A percentile compares a stretch with the other conserved stretches of the same genome.
Conservation (phyloP, 2,797 vertebrate genomes). For the Octomys mimax region DNA sequence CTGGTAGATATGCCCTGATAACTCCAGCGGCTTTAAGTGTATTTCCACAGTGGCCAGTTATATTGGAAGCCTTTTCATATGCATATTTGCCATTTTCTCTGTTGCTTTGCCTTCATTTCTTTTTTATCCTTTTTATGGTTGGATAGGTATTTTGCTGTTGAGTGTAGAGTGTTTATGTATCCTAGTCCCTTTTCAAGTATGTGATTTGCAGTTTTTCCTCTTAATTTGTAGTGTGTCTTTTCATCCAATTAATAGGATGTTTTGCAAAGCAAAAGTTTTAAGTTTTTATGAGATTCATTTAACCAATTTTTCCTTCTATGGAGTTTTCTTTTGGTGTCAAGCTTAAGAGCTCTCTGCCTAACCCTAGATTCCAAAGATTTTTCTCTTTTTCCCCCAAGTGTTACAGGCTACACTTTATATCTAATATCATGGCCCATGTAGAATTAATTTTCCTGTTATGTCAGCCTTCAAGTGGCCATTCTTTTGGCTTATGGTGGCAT, state of each 20-base stretch:
- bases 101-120: slow-evolving; percentile 25
- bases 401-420: slow-evolving; percentile 31
- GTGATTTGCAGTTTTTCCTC: slow-evolving; percentile 17
- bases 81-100: background rate
- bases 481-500: background rate
- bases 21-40: background rate
- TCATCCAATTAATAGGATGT: background rate
- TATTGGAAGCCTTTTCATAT: background rate
- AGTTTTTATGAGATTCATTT: slow-evolving; percentile 33
- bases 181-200: background rate
- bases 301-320: slow-evolving; percentile 9
- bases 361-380: background rate
- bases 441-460: slow-evolving; percentile 32
- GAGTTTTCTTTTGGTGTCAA: slow-evolving; percentile 14
- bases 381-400: background rate
- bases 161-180: background rate
- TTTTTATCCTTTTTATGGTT: background rate
- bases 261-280: background rate
- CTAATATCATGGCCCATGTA: slow-evolving; percentile 9
- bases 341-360: background rate
- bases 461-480: background rate
- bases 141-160: background rate
- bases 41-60: background rate
- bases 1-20: background rate
- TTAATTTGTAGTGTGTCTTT: background rate